These are phyloP conservation scores for Tipula unca DNA, from an alignment of 2,888 invertebrate species.

Conservation along the genomic window DNA sequence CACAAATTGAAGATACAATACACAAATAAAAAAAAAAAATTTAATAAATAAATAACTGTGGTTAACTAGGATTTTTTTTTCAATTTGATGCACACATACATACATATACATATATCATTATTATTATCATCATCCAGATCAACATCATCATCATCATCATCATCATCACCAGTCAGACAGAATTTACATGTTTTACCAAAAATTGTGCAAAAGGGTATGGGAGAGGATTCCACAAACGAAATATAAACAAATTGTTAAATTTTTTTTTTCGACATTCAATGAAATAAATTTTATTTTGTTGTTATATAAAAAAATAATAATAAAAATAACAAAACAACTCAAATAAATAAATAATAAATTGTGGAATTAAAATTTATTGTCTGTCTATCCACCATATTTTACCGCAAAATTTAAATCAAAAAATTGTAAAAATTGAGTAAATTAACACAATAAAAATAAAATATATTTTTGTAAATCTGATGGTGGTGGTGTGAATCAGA, in stretches of 20 bases:
- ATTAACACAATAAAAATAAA: slow-evolving; percentile 3
- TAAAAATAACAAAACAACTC: not conserved
- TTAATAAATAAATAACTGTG: slow-evolving; percentile 8
- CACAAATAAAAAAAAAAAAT: not conserved
- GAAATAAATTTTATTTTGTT: not conserved
- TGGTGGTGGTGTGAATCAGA: not conserved
- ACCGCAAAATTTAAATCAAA: not conserved
- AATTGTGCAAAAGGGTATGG: not conserved
- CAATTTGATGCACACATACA: not conserved
- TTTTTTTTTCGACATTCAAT: not conserved
- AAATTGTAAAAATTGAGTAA: not conserved
- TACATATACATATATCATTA: not conserved
- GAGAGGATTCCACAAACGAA: not conserved
- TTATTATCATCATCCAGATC: not conserved
- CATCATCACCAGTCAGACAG: not conserved
- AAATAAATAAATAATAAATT: slow-evolving; percentile 14
- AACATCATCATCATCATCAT: not conserved
- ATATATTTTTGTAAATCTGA: not conserved
- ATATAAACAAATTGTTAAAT: not conserved
- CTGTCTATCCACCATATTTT: slow-evolving; percentile 14
- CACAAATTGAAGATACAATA: not conserved
- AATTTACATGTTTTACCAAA: not conserved
- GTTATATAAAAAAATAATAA: not conserved
- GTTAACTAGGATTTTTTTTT: not conserved
- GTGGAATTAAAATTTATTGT: slow-evolving; percentile 14